These are phyloP conservation scores for Camponotus floridanus DNA, from an alignment of 1,140 invertebrate genomes.

Conservation along the genomic window DNA sequence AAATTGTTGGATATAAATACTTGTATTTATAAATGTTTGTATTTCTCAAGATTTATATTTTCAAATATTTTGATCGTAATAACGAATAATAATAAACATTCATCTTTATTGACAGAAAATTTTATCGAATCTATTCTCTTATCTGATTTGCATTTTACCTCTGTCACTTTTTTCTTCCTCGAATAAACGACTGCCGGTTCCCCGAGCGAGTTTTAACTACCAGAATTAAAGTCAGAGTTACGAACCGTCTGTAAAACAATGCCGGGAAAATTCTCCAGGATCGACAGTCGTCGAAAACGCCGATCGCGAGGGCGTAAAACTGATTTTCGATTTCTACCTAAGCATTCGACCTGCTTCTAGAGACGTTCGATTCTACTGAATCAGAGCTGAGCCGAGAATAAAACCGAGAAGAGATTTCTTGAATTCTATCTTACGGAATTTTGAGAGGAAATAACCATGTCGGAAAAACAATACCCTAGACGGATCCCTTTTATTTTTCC, in stretches of 20 bases:
- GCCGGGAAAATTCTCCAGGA: conserved; percentile 25
- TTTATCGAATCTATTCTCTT: conserved; percentile 24
- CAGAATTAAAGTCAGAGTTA: conserved; percentile 50
- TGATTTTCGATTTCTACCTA: conserved; percentile 48
- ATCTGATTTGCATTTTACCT: conserved; percentile 46
- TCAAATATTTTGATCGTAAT: conserved; percentile 4
- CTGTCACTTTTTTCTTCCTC: neutral
- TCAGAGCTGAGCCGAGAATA: conserved; percentile 35
- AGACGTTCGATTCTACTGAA: too few relatives aligned
- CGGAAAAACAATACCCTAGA: conserved; percentile 49
- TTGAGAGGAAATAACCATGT: conserved; percentile 53
- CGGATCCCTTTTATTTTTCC: conserved; percentile 38
- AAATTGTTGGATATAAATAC: neutral
- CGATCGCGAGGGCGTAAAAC: conserved; percentile 47
- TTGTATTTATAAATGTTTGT: neutral
- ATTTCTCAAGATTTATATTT: neutral
- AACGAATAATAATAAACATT: conserved; percentile 18
- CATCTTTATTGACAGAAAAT: conserved; percentile 46
- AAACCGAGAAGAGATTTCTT: conserved; percentile 37
- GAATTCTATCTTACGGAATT: conserved; percentile 56
- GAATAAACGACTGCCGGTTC: conserved; percentile 45
- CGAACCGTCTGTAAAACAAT: conserved; percentile 25
- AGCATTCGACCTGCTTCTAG: conserved; percentile 45
- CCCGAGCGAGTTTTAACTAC: conserved; percentile 56
- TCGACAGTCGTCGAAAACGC: conserved; percentile 26